Evolutionary conservation across 1,140 invertebrate genomes (phyloP).

Genomic region (Drosophila lowei): DNA sequence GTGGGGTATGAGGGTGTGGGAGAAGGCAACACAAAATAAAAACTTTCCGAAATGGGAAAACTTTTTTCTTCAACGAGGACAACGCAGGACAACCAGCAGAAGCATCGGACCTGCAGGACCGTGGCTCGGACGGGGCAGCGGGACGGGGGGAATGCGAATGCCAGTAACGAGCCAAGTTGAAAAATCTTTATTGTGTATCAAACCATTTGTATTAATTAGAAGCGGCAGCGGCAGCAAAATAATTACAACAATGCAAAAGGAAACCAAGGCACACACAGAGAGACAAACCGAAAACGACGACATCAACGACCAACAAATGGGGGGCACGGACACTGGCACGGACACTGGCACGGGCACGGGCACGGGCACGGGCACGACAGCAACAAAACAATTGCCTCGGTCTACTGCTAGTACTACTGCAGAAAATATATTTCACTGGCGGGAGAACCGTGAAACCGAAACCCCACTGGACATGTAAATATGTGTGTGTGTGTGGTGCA

Average conservation of each 20-base stretch:
- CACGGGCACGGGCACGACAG: neutral
- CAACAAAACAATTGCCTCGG: slow-evolving; percentile 43
- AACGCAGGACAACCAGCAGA: slow-evolving; percentile 42
- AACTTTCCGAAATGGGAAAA: slow-evolving; percentile 79
- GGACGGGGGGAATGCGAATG: slow-evolving; percentile 11
- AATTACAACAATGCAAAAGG: slow-evolving; percentile 69
- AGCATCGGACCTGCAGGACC: neutral
- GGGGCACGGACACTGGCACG: too few relatives aligned
- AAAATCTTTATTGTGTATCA: slow-evolving; percentile 82
- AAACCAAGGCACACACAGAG: too few relatives aligned
- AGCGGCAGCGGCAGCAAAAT: slow-evolving; percentile 70
- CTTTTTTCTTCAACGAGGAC: slow-evolving; percentile 70
- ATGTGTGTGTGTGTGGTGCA: neutral
- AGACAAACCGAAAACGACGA: slow-evolving; percentile 24
- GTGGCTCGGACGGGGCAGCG: too few relatives aligned
- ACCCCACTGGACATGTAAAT: slow-evolving; percentile 33
- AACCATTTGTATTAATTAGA: slow-evolving; percentile 82
- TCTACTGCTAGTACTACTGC: slow-evolving; percentile 11
- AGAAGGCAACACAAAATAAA: slow-evolving; percentile 61
- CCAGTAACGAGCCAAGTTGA: slow-evolving; percentile 78
- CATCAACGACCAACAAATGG: slow-evolving; percentile 31
- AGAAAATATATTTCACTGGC: slow-evolving; percentile 35
- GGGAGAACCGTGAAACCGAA: slow-evolving; percentile 1
- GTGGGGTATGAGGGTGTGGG: too few relatives aligned
- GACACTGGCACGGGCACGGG: too few relatives aligned